phyloP scores from a whole-genome alignment of 2,888 invertebrate genomes.

The Anarsia innoxiella region DNA sequence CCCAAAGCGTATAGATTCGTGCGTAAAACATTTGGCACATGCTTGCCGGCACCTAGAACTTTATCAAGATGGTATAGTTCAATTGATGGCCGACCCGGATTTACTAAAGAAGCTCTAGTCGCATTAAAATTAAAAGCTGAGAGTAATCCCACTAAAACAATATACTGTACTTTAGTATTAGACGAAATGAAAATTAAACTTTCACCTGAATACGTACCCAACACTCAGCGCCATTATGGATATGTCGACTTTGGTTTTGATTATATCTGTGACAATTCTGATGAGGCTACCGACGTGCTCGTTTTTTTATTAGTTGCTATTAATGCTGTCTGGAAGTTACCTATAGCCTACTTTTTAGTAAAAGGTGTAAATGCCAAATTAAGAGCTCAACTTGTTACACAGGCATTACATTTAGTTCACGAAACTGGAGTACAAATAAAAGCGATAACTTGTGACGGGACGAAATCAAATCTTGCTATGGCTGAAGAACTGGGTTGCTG shows the following conservation, averaged over 20 bases:
- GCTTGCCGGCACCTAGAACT: constrained; percentile 19
- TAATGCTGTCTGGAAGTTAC: constrained; percentile 14
- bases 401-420: constrained; percentile 15
- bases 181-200: constrained; percentile 12
- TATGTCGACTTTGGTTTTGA: constrained; percentile 10
- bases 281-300: constrained; percentile 13
- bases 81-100: constrained; percentile 2
- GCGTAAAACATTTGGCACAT: constrained; percentile 20
- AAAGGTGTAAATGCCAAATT: constrained; percentile 9
- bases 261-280: constrained; percentile 4
- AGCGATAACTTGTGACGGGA: constrained; percentile 20
- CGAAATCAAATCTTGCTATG: constrained; percentile 14
- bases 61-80: neutral
- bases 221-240: constrained; percentile 7
- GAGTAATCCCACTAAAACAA: neutral
- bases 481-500: constrained; percentile 14
- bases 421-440: constrained; percentile 19
- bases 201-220: neutral
- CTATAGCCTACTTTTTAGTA: constrained; percentile 15
- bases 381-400: constrained; percentile 15
- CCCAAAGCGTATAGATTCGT: constrained; percentile 24
- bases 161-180: constrained; percentile 8
- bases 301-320: constrained; percentile 17
- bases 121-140: constrained; percentile 7
- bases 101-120: constrained; percentile 6